phyloP scores from a whole-genome alignment of 2,888 invertebrate genomes.

The Caenorhabditis wallacei region DNA sequence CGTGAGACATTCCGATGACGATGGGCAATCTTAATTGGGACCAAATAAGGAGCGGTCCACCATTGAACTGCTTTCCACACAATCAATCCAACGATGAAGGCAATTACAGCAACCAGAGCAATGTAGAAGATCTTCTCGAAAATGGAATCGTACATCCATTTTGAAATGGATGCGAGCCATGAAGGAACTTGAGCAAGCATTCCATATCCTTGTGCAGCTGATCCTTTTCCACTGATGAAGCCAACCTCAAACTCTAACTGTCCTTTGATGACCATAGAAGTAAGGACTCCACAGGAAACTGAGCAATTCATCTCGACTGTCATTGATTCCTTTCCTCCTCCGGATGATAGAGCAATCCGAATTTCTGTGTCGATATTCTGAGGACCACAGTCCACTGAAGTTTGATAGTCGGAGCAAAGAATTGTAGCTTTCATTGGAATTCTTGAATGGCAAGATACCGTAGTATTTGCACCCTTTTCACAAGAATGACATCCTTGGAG shows the following conservation, averaged over 20 bases:
- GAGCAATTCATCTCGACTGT: neutral
- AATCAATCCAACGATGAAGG: neutral
- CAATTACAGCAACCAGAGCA: neutral
- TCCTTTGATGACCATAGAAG: neutral
- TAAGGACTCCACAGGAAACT: neutral
- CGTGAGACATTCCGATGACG: neutral
- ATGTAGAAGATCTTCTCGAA: neutral
- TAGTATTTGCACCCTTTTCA: neutral
- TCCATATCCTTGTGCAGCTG: neutral
- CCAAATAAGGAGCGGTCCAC: neutral
- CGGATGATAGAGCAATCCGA: neutral
- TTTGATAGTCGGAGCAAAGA: neutral
- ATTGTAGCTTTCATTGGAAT: neutral
- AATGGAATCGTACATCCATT: neutral
- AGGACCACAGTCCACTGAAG: neutral
- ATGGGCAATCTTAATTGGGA: neutral
- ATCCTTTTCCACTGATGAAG: neutral
- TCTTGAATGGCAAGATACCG: neutral
- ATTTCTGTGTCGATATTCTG: neutral
- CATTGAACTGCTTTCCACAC: neutral
- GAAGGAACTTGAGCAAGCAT: neutral
- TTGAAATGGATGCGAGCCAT: neutral
- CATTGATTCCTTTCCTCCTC: neutral
- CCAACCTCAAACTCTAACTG: neutral
- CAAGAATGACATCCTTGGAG: conserved; percentile 11